Conservation (phyloP, 2,797 vertebrate species). For the Trichosurus vulpecula region DNA sequence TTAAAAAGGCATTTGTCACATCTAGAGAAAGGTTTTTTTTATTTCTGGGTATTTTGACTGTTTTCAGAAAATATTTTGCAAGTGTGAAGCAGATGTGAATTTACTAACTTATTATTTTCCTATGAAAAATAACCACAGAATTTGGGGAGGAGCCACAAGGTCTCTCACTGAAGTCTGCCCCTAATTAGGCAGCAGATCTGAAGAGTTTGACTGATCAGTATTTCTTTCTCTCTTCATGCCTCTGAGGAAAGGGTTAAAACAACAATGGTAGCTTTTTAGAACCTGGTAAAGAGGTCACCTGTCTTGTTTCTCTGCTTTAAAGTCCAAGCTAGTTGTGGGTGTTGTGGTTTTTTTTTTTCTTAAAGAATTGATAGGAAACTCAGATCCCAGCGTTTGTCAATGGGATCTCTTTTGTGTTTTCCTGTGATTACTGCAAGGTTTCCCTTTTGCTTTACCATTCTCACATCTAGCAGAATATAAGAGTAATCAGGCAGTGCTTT, state of each 20-base stretch:
- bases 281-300: neutral
- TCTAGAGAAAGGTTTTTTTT: neutral
- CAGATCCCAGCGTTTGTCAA: neutral
- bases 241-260: neutral
- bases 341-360: neutral
- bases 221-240: neutral
- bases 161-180: neutral
- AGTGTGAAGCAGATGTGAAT: neutral
- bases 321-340: too few relatives aligned
- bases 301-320: neutral
- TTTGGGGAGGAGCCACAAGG: neutral
- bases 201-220: neutral
- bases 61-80: neutral
- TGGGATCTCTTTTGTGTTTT: neutral
- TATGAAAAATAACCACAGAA: neutral
- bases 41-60: neutral
- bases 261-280: neutral
- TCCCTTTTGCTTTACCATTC: neutral
- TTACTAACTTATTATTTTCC: neutral
- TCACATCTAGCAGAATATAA: neutral
- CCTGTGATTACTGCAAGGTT: neutral
- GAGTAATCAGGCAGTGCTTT: neutral
- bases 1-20: neutral
- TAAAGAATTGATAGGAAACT: neutral
- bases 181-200: too few relatives aligned